Percentiles rank a stretch among this genome's conserved stretches.
Conservation (phyloP, 2,888 invertebrate species). For the Zaprionus lineosus region DNA sequence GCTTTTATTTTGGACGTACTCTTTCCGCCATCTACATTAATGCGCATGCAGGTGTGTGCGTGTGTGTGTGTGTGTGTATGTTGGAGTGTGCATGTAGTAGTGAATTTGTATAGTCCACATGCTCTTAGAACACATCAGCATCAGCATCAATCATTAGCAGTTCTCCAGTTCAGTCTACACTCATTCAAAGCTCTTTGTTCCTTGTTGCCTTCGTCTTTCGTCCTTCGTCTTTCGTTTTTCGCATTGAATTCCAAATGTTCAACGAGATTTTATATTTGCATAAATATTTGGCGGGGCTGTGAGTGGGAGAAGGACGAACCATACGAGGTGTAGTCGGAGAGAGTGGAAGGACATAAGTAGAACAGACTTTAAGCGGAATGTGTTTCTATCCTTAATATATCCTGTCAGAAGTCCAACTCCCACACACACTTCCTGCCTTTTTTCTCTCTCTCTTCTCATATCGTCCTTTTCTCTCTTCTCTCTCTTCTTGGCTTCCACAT, state of each 20-base stretch:
- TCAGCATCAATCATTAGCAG: slow-evolving; percentile 63
- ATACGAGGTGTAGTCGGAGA: too few species aligned
- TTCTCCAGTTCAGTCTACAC: slow-evolving; percentile 25
- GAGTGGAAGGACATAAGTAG: too few species aligned
- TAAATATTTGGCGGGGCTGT: too few species aligned
- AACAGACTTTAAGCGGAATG: too few species aligned
- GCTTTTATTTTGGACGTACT: slow-evolving; percentile 50
- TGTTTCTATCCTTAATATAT: too few species aligned
- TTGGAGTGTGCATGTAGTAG: slow-evolving; percentile 1
- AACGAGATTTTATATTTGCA: slow-evolving; percentile 31
- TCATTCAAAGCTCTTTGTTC: slow-evolving; percentile 33
- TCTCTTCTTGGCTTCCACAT: too few species aligned
- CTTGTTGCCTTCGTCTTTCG: slow-evolving; percentile 16
- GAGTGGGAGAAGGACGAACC: too few species aligned
- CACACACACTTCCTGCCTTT: too few species aligned
- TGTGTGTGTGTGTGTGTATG: slow-evolving; percentile 4
- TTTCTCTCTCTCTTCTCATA: too few species aligned
- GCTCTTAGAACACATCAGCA: slow-evolving; percentile 45
- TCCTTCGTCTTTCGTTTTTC: slow-evolving; percentile 28
- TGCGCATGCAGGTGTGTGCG: not conserved
- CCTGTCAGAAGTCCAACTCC: too few species aligned
- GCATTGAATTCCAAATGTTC: slow-evolving; percentile 42
- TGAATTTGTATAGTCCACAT: slow-evolving; percentile 28
- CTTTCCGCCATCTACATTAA: slow-evolving; percentile 24
- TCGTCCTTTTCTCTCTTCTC: too few species aligned